Evolutionary conservation across 2,113 vertebrate species (phyloP).

Genomic region (Erythrocercus mccallii): DNA sequence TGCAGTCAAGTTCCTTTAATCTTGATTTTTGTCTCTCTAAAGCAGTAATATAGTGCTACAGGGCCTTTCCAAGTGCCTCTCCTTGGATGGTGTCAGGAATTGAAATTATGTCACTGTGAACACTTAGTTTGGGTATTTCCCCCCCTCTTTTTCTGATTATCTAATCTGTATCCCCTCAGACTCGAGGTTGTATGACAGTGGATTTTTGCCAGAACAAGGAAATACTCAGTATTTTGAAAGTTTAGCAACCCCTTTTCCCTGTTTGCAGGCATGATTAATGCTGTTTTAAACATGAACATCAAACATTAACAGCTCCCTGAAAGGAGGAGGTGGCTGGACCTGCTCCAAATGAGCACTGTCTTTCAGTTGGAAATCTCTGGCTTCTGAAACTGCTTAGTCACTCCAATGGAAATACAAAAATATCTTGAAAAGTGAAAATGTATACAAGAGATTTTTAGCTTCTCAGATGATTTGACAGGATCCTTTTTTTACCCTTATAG

Average conservation of each 20-base stretch:
- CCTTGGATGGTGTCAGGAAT: not conserved
- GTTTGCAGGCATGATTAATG: not conserved
- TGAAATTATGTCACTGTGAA: not conserved
- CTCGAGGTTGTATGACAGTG: not conserved
- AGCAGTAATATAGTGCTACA: not conserved
- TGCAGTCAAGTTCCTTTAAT: not conserved
- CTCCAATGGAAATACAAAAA: not conserved
- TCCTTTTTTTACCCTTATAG: not conserved
- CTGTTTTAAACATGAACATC: not conserved
- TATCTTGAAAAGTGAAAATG: not conserved
- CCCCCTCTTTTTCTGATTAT: not conserved
- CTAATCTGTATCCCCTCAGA: not conserved
- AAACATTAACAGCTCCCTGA: not conserved
- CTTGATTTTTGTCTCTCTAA: not conserved
- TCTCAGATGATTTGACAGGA: not conserved
- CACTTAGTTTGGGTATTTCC: not conserved
- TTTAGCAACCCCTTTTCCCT: not conserved
- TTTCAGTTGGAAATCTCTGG: not conserved
- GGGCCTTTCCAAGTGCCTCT: not conserved
- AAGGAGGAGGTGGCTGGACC: not conserved
- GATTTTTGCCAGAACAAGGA: not conserved
- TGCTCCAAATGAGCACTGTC: not conserved
- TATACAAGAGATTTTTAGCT: not conserved
- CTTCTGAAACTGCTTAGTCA: not conserved
- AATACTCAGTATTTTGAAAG: not conserved